These are phyloP conservation scores for Cebuella pygmaea DNA, from an alignment of 2,797 vertebrate species.

Conservation along the genomic window DNA sequence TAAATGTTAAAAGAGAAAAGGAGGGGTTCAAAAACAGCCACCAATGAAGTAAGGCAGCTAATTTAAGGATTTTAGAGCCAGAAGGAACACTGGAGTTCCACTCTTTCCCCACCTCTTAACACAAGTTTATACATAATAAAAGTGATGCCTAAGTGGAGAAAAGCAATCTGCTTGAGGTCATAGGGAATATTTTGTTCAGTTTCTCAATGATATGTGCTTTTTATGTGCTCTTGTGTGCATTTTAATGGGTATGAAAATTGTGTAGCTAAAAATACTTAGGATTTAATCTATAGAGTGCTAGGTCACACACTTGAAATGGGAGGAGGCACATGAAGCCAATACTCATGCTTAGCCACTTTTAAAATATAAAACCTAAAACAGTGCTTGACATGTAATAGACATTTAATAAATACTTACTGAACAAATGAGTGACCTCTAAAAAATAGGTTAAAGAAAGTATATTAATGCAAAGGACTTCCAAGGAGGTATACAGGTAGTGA, in stretches of 20 bases:
- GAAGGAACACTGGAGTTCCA: not conserved
- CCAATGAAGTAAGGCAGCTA: not conserved
- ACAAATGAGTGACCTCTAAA: not conserved
- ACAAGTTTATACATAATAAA: not conserved
- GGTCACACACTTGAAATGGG: not conserved
- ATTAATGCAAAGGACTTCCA: not conserved
- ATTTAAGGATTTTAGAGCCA: not conserved
- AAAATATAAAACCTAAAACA: not conserved
- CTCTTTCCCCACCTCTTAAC: not conserved
- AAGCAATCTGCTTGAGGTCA: not conserved
- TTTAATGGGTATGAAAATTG: not conserved
- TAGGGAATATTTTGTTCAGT: not conserved
- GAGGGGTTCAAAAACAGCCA: not conserved
- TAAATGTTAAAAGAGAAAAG: conserved; percentile 5
- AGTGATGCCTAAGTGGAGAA: not conserved
- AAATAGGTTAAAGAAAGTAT: not conserved
- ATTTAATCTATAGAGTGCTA: not conserved
- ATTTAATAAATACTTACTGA: conserved; percentile 39
- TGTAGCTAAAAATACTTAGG: not conserved
- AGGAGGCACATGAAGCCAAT: not conserved
- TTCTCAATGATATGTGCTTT: not conserved
- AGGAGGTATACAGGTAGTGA: not conserved
- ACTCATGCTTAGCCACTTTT: not conserved
- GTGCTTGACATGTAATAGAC: not conserved
- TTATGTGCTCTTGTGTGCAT: not conserved